Evolutionary conservation across 1,140 invertebrate species (phyloP).

Genomic region (Alviniconcha marisindica): DNA sequence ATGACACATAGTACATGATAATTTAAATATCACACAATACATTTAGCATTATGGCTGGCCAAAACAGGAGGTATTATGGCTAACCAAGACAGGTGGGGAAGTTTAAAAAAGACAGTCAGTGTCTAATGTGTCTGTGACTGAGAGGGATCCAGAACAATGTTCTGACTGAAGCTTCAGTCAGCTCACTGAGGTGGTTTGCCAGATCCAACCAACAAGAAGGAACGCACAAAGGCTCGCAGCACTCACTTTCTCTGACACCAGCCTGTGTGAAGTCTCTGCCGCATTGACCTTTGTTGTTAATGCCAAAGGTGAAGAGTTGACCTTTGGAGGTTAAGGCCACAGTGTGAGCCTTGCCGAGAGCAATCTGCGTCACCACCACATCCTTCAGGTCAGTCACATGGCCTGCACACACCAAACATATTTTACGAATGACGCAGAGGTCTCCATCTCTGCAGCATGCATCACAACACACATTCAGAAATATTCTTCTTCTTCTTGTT

Average conservation of each 20-base stretch:
- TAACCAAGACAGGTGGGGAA: too few relatives aligned
- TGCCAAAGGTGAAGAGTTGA: slow-evolving; percentile 95
- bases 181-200: neutral
- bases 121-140: neutral
- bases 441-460: too few relatives aligned
- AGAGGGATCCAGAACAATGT: neutral
- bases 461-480: too few relatives aligned
- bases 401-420: slow-evolving; percentile 66
- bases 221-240: neutral
- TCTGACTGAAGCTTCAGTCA: neutral
- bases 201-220: neutral
- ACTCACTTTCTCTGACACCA: slow-evolving; percentile 81
- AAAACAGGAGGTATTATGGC: too few relatives aligned
- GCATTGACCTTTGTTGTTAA: slow-evolving; percentile 99
- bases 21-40: too few relatives aligned
- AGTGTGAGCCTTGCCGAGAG: slow-evolving; percentile 96
- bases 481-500: too few relatives aligned
- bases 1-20: too few relatives aligned
- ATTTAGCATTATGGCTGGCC: too few relatives aligned
- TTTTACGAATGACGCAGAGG: too few relatives aligned
- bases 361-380: slow-evolving; percentile 88
- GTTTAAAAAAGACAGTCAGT: too few relatives aligned
- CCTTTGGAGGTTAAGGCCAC: slow-evolving; percentile 92
- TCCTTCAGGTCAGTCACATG: slow-evolving; percentile 83
- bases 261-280: slow-evolving; percentile 87